phyloP scores from a whole-genome alignment of 2,113 vertebrate species.

The Spermophilus dauricus region DNA sequence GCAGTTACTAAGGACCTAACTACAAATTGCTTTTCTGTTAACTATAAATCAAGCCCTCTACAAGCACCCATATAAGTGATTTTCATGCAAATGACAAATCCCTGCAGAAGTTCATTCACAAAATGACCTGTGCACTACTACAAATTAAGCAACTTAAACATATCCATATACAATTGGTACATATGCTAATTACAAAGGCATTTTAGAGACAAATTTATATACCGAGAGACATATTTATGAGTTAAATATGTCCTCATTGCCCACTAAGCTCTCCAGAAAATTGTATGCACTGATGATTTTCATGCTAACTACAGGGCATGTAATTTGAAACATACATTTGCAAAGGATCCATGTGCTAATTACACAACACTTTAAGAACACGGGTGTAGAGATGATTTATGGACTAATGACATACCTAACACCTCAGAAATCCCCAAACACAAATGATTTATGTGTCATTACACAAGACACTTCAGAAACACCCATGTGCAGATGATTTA shows the following conservation, averaged over 20 bases:
- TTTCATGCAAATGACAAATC: slow-evolving; percentile 62
- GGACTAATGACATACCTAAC: slow-evolving; percentile 42
- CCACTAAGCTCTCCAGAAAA: neutral
- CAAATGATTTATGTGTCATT: slow-evolving; percentile 66
- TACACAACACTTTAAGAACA: slow-evolving; percentile 59
- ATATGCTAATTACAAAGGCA: slow-evolving; percentile 65
- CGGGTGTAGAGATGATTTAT: neutral
- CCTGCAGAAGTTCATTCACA: slow-evolving; percentile 68
- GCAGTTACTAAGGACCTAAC: too few relatives aligned
- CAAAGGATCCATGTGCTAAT: slow-evolving; percentile 72
- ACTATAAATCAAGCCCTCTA: slow-evolving; percentile 67
- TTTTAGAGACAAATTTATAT: neutral
- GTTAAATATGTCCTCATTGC: neutral
- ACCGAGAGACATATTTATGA: neutral
- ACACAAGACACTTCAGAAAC: slow-evolving; percentile 50
- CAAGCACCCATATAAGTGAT: slow-evolving; percentile 69
- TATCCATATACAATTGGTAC: neutral
- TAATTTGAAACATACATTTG: neutral
- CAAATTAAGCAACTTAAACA: neutral
- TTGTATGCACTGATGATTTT: neutral
- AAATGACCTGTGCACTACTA: slow-evolving; percentile 39
- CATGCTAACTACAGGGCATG: neutral
- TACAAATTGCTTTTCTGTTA: slow-evolving; percentile 30
- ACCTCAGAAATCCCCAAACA: slow-evolving; percentile 50
- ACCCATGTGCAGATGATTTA: slow-evolving; percentile 72